Evolutionary conservation across 2,113 vertebrate genomes (phyloP).

Genomic region (Pycnonotus jocosus): DNA sequence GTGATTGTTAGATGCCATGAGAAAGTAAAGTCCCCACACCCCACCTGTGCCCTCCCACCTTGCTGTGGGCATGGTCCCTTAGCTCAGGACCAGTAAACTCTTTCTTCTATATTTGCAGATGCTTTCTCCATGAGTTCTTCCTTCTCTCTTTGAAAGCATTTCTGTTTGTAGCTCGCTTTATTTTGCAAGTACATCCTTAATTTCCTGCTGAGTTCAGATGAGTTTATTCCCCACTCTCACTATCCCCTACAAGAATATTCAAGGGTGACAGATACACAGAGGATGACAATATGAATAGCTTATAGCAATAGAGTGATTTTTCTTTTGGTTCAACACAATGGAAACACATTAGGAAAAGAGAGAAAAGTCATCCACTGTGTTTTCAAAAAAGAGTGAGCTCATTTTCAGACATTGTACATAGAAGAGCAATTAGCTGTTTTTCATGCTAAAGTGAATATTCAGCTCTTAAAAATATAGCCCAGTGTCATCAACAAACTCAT

Average conservation of each 20-base stretch:
- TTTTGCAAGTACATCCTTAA: neutral
- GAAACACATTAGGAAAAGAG: neutral
- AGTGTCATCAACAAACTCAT: neutral
- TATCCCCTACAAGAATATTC: neutral
- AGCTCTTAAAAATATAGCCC: neutral
- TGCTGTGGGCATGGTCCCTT: neutral
- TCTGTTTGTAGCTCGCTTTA: neutral
- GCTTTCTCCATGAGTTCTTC: neutral
- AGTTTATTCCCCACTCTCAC: neutral
- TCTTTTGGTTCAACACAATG: neutral
- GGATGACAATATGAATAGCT: neutral
- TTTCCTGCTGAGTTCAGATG: neutral
- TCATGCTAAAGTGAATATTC: neutral
- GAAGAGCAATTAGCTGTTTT: neutral
- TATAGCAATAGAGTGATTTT: neutral
- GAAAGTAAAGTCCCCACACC: neutral
- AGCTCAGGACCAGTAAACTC: neutral
- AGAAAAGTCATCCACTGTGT: neutral
- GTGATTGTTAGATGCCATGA: neutral
- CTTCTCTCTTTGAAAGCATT: neutral
- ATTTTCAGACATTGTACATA: neutral
- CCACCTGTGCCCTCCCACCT: neutral
- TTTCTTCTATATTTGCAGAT: neutral
- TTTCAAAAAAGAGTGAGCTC: neutral
- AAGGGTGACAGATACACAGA: neutral